Conservation (phyloP, 2,888 invertebrate genomes). For the Lamellibrachia satsuma region DNA sequence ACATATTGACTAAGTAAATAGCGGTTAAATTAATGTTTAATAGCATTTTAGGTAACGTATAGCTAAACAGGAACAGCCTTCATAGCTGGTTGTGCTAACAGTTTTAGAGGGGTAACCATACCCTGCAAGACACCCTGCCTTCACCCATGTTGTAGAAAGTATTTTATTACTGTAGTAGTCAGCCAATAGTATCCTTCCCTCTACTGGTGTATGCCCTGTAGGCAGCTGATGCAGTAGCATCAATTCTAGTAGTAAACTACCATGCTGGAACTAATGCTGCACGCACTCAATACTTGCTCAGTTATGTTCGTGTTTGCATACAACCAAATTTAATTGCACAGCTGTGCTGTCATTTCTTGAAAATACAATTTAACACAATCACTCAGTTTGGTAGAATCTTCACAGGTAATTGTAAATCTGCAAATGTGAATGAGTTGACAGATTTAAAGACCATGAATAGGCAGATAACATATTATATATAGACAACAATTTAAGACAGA, state of each 20-base stretch:
- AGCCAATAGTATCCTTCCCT: conserved; percentile 10
- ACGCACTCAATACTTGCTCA: conserved; percentile 1
- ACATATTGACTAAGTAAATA: not conserved
- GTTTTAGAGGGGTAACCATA: not conserved
- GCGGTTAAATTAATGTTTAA: not conserved
- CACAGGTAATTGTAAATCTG: not conserved
- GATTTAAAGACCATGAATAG: no score
- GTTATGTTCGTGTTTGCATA: not conserved
- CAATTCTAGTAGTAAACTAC: conserved; percentile 9
- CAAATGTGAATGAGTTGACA: no score
- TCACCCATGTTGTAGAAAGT: conserved; percentile 13
- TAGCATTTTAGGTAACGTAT: conserved; percentile 17
- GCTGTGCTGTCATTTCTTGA: not conserved
- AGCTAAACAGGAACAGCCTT: conserved; percentile 10
- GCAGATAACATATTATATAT: not conserved
- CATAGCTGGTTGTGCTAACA: conserved; percentile 4
- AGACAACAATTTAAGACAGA: not conserved
- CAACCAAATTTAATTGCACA: not conserved
- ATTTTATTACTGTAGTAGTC: not conserved
- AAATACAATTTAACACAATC: not conserved
- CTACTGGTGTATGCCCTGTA: not conserved
- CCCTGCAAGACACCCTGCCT: conserved; percentile 1
- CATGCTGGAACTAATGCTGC: conserved; percentile 17
- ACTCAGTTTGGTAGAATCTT: not conserved
- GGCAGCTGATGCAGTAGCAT: conserved; percentile 1